These are phyloP conservation scores for Scaptomyza graminum DNA, from an alignment of 1,140 invertebrate species.

Conservation along the genomic window DNA sequence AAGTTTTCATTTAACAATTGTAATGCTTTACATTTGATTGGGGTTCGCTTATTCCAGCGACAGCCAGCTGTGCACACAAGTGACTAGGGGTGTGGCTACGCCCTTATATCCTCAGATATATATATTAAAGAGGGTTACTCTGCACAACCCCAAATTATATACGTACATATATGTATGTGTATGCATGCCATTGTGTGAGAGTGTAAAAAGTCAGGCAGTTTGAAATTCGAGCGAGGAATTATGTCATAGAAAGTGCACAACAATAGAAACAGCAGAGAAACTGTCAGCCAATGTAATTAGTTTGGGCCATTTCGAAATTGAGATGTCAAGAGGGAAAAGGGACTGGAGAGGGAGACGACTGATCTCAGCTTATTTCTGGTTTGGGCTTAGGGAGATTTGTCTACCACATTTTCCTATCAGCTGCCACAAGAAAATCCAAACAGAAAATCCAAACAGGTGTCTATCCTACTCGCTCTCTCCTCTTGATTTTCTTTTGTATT, in stretches of 20 bases:
- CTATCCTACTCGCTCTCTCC: not conserved
- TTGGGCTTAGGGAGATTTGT: constrained; percentile 60
- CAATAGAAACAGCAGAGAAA: constrained; percentile 8
- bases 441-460: constrained; percentile 24
- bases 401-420: constrained; percentile 37
- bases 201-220: constrained; percentile 62
- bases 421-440: constrained; percentile 10
- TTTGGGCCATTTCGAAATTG: constrained; percentile 74
- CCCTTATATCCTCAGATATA: not conserved
- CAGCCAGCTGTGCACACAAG: constrained; percentile 74
- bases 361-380: constrained; percentile 16
- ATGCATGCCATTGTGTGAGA: constrained; percentile 29
- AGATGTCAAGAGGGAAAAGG: constrained; percentile 53
- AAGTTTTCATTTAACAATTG: constrained; percentile 74
- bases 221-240: constrained; percentile 65
- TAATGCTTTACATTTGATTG: constrained; percentile 64
- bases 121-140: constrained; percentile 21
- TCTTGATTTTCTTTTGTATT: not conserved
- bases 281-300: constrained; percentile 67
- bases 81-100: constrained; percentile 56
- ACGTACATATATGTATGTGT: constrained; percentile 3
- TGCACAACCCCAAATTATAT: constrained; percentile 61
- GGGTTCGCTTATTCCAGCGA: constrained; percentile 19
- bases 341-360: not conserved
- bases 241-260: constrained; percentile 49